These are phyloP conservation scores for Drosophila infuscata DNA, from an alignment of 2,888 invertebrate genomes.

Conservation along the genomic window DNA sequence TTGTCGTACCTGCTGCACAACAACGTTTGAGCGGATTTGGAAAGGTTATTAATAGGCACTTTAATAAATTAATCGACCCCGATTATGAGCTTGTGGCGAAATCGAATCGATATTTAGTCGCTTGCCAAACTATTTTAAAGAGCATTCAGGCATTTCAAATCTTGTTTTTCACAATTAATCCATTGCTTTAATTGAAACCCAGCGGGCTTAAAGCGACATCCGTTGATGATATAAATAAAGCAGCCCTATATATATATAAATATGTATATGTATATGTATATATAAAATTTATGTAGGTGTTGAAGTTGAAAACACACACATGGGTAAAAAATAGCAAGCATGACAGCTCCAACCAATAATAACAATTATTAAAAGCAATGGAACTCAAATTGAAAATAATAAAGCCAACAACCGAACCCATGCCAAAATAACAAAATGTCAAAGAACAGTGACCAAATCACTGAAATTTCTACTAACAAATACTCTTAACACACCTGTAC, in stretches of 20 bases:
- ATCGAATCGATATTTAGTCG: slow-evolving; percentile 30
- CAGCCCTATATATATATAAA: not conserved
- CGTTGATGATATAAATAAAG: slow-evolving; percentile 46
- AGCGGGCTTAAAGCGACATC: slow-evolving; percentile 28
- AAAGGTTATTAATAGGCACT: slow-evolving; percentile 57
- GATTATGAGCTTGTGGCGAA: slow-evolving; percentile 48
- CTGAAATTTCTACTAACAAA: not conserved
- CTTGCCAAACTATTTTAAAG: slow-evolving; percentile 30
- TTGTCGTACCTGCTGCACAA: slow-evolving; percentile 23
- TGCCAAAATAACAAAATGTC: slow-evolving; percentile 30
- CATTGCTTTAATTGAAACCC: slow-evolving; percentile 53
- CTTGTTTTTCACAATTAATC: slow-evolving; percentile 31
- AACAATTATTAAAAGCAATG: slow-evolving; percentile 78
- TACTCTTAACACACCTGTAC: not conserved
- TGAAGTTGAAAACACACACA: slow-evolving; percentile 64
- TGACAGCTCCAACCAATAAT: slow-evolving; percentile 53
- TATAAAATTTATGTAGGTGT: slow-evolving; percentile 57
- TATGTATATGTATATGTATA: not conserved
- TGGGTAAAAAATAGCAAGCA: slow-evolving; percentile 33
- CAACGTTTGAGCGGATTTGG: slow-evolving; percentile 39
- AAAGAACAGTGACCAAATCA: slow-evolving; percentile 31
- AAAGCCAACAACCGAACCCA: slow-evolving; percentile 48
- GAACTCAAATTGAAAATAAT: slow-evolving; percentile 74
- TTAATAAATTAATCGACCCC: slow-evolving; percentile 66
- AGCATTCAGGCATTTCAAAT: slow-evolving; percentile 22